These are phyloP conservation scores for Drosophila nasuta DNA, from an alignment of 1,140 invertebrate species.

Conservation along the genomic window DNA sequence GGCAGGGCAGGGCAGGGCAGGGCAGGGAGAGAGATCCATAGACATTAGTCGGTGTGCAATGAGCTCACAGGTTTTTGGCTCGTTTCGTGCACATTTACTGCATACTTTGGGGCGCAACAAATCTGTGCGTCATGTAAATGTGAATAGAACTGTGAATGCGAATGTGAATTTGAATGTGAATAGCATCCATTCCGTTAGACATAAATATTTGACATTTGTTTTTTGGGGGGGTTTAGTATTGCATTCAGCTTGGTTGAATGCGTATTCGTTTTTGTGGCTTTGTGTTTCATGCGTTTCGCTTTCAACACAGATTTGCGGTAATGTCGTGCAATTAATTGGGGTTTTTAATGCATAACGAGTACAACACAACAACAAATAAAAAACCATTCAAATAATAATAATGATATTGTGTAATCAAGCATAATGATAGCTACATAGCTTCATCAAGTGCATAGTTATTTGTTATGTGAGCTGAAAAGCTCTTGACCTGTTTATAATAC, in stretches of 20 bases:
- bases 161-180: constrained; percentile 41
- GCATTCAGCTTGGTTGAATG: constrained; percentile 36
- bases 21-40: not conserved
- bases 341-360: constrained; percentile 44
- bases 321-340: constrained; percentile 75
- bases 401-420: constrained; percentile 12
- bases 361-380: not conserved
- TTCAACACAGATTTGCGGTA: constrained; percentile 70
- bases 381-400: constrained; percentile 2
- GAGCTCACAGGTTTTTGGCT: constrained; percentile 27
- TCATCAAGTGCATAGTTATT: not conserved
- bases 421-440: constrained; percentile 1
- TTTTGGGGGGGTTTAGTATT: constrained; percentile 36
- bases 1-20: not conserved
- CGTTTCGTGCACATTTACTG: constrained; percentile 34
- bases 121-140: constrained; percentile 17
- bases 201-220: constrained; percentile 69
- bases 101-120: constrained; percentile 34
- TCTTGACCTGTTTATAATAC: not conserved
- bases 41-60: not conserved
- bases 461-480: not conserved
- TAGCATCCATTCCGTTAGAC: constrained; percentile 21
- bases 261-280: constrained; percentile 33
- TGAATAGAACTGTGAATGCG: constrained; percentile 11
- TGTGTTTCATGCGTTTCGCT: constrained; percentile 26